Evolutionary conservation across 2,888 invertebrate genomes (phyloP).

Genomic region (Cremastobaeus sp.): DNA sequence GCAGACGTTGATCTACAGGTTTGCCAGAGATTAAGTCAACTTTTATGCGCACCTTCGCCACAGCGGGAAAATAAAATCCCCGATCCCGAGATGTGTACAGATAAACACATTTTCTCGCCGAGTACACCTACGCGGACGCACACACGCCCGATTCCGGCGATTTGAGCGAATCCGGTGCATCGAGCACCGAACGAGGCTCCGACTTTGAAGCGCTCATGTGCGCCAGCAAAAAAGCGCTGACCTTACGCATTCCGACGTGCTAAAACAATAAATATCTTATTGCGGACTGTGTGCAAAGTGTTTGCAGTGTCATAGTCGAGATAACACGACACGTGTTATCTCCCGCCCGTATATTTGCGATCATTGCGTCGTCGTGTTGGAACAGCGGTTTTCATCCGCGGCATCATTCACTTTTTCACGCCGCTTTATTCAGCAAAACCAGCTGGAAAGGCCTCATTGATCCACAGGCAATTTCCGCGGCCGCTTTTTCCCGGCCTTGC

Average conservation of each 20-base stretch:
- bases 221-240: slow-evolving; percentile 17
- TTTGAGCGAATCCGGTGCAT: too few species aligned
- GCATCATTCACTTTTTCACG: not conserved
- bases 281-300: slow-evolving; percentile 15
- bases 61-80: slow-evolving; percentile 1
- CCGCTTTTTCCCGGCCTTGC: too few species aligned
- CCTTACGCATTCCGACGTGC: slow-evolving; percentile 13
- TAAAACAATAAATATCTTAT: slow-evolving; percentile 39
- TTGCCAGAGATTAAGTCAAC: slow-evolving; percentile 9
- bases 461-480: too few species aligned
- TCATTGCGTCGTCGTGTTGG: slow-evolving; percentile 3
- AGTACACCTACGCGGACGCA: not conserved
- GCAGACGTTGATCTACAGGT: slow-evolving; percentile 18
- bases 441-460: too few species aligned
- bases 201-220: too few species aligned
- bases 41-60: not conserved
- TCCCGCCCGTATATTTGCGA: slow-evolving; percentile 14
- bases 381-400: slow-evolving; percentile 12
- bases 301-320: slow-evolving; percentile 11
- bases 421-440: too few species aligned
- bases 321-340: slow-evolving; percentile 23
- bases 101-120: not conserved
- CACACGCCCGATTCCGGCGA: too few species aligned
- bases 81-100: not conserved
- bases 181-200: too few species aligned